phyloP scores from a whole-genome alignment of 64 coral and sea anemone species.

The Stichodactyla mertensii region DNA sequence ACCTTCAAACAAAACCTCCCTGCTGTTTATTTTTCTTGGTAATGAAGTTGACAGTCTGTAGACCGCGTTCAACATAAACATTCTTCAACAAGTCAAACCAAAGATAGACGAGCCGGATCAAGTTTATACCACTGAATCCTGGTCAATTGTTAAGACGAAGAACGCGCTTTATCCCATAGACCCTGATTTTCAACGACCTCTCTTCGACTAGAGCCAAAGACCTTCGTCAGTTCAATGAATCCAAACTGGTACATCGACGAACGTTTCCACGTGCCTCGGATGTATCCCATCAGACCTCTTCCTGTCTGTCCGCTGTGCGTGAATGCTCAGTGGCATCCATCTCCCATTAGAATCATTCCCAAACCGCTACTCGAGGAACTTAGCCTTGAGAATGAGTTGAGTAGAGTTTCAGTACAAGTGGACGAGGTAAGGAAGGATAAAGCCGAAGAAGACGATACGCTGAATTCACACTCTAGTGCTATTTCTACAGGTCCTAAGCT shows the following conservation, averaged over 20 bases:
- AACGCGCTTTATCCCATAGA: neutral
- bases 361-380: neutral
- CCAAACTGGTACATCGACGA: neutral
- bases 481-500: neutral
- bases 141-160: neutral
- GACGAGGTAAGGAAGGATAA: neutral
- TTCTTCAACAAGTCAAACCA: neutral
- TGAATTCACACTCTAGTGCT: neutral
- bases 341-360: neutral
- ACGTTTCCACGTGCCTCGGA: neutral
- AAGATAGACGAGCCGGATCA: neutral
- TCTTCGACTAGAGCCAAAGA: neutral
- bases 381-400: neutral
- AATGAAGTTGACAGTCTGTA: neutral
- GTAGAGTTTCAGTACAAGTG: neutral
- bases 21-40: neutral
- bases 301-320: neutral
- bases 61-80: neutral
- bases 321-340: neutral
- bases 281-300: neutral
- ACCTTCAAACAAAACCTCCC: neutral
- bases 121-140: neutral
- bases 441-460: neutral
- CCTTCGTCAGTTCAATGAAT: neutral
- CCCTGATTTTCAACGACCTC: neutral